Base-by-base conservation (phyloP, 1,140 invertebrate species). In the Panulirus ornatus region DNA sequence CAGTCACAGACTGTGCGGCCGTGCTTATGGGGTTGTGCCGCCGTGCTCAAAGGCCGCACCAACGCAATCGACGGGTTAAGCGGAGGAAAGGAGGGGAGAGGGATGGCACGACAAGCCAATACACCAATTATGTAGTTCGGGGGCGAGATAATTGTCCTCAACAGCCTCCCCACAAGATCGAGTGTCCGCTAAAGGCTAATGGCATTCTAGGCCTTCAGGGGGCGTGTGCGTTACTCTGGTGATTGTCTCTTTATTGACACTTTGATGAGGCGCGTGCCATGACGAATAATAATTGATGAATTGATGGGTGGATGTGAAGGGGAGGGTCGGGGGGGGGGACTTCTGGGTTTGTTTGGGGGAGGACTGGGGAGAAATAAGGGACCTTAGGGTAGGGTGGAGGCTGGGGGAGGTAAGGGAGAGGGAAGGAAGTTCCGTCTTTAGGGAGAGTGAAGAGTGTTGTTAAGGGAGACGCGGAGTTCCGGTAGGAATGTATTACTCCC, bases 81-180 rank as follows among this genome's bases (percentile, higher is more conserved):
- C 38, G 82, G 71, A 63, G 40, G 66, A 44, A 27, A 84, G 63
- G 63, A 30, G 40, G 82, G 38, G 34, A 40, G 58, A 16, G 27
- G 51, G 58, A 40, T 34, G 51, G 58, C 54, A 36, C 47, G 51
- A 79, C 76, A n/a, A 79, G 30, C 76, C 76, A 79, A 79, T 79
- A 79, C 76, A 79, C 76, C 76, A 79, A 79, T 79, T 79, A 79
- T 79, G 44, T 79, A 79, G 76, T 79, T 51, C 36, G 71, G 76
- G 14, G 40, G 38, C 16, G 75, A 79, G 76, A 79, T 79, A 79
- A 79, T 30, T 47, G 47, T 51, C 42, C 19, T 5, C 42, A 51
- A 14, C 76, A 30, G 42, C n/a, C 19, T 9, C n/a, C 8, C 76
- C 22, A 27, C 22, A 76, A 44, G 73, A n/a, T 19, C 38, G 73